Evolutionary conservation across 2,797 vertebrate genomes (phyloP), one percentile per base, ranked within the genome.

Genomic region (Peromyscus eremicus): DNA sequence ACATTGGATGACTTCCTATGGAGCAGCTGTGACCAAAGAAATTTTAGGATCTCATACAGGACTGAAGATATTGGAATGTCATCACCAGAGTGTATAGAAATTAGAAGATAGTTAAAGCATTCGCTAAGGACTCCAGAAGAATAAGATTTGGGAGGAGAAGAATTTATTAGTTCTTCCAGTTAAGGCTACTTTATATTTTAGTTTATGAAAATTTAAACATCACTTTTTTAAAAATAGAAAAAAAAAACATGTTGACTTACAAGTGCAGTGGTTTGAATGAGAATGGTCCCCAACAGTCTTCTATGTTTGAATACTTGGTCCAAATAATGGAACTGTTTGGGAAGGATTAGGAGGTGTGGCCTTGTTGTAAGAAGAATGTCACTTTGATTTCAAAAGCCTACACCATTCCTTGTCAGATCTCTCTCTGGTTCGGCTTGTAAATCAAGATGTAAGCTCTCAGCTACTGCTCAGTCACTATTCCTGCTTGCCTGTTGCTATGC

Each of bases 201-300:
- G 21, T 21, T 34, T 89, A 62, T 91, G 66, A 46, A 77, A 95
- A 85, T 23, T 83, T 83, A 70, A 76, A 84, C 12, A 88, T 75
- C 5, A 64, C 37, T 32, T 87, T 80, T 43, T 37, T 49, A 10
- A 87, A 52, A 55, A 55, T 16, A 16, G 14, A 55, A 55, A 55
- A 16, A 95, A 81, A 19, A 46, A 91, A 46, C 29, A 90, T 83
- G 2, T 3, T 55, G 5, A 66, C 12, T 84, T 66, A 46, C 27
- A 84, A 34, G 9, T 66, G 9, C 9, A 40, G 27, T 64, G 9
- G 9, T 11, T 64, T 34, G 40, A 66, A 34, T 46, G 60, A 66
- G 29, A 66, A 46, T 29, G 60, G 2, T 4, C 29, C 16, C 40
- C 27, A 34, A 66, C 17, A n/a, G 27, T 27, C 16, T 83, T 25